These are phyloP conservation scores for Zaprionus kolodkinae DNA, from an alignment of 1,140 invertebrate species.

Conservation along the genomic window DNA sequence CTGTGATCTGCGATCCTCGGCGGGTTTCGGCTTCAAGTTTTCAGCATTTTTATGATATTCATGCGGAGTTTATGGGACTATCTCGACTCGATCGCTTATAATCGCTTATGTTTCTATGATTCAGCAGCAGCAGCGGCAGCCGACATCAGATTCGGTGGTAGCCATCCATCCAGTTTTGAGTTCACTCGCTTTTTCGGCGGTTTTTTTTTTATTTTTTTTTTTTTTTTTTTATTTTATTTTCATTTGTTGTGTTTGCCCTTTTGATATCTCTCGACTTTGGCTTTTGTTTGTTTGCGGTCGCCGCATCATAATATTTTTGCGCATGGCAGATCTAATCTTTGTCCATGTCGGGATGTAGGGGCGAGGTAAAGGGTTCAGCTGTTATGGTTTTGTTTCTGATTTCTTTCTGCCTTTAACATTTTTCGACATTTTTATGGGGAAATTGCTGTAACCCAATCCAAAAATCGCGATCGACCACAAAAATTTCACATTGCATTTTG, in stretches of 20 bases:
- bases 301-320: conserved; percentile 79
- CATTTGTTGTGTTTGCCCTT: conserved; percentile 41
- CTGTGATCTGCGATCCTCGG: not conserved
- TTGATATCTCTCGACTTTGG: conserved; percentile 41
- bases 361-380: conserved; percentile 56
- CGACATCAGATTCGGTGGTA: conserved; percentile 51
- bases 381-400: not conserved
- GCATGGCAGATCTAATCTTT: conserved; percentile 79
- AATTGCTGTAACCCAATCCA: conserved; percentile 78
- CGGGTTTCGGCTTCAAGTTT: conserved; percentile 46
- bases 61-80: conserved; percentile 58
- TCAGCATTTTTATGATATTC: conserved; percentile 26
- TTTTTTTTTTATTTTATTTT: conserved; percentile 1
- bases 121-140: conserved; percentile 67
- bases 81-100: conserved; percentile 67
- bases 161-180: conserved; percentile 67
- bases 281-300: conserved; percentile 60
- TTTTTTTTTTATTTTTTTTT: not conserved
- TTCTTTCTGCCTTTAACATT: not conserved
- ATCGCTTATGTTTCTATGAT: conserved; percentile 80
- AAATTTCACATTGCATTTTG: conserved; percentile 75
- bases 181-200: not conserved
- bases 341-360: conserved; percentile 36
- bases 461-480: conserved; percentile 53
- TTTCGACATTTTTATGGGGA: conserved; percentile 80